Evolutionary conservation across 1,140 invertebrate species (phyloP).

Genomic region (Drosophila leontia): DNA sequence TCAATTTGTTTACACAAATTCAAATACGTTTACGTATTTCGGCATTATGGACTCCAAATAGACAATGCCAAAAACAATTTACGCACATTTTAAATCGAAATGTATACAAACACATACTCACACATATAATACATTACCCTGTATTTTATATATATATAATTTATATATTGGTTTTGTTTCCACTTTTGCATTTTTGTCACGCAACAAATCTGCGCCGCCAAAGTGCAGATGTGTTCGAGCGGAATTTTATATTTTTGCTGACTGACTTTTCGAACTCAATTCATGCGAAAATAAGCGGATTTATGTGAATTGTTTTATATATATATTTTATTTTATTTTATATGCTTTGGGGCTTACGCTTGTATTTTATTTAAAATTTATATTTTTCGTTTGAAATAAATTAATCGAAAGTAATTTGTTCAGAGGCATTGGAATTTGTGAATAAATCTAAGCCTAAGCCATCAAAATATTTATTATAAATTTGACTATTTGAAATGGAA

Average conservation of each 20-base stretch:
- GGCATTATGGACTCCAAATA: slow-evolving; percentile 26
- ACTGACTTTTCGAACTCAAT: slow-evolving; percentile 47
- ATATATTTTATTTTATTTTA: slow-evolving; percentile 22
- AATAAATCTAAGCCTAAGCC: slow-evolving; percentile 1
- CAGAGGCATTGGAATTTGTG: background rate
- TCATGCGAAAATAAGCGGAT: slow-evolving; percentile 61
- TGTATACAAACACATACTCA: slow-evolving; percentile 13
- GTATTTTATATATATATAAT: slow-evolving; percentile 30
- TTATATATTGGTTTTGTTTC: slow-evolving; percentile 31
- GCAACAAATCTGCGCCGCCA: slow-evolving; percentile 40
- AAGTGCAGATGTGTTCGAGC: slow-evolving; percentile 41
- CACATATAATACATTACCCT: background rate
- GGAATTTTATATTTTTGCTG: slow-evolving; percentile 51
- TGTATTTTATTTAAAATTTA: slow-evolving; percentile 39
- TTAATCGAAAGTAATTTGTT: slow-evolving; percentile 30
- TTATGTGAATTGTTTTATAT: slow-evolving; percentile 32
- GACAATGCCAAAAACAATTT: slow-evolving; percentile 32
- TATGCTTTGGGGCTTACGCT: slow-evolving; percentile 7
- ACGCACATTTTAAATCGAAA: slow-evolving; percentile 50
- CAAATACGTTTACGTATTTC: slow-evolving; percentile 24
- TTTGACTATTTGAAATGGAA: slow-evolving; percentile 15
- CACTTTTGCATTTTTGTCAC: slow-evolving; percentile 49
- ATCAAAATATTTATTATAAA: slow-evolving; percentile 17
- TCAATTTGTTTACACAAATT: slow-evolving; percentile 61
- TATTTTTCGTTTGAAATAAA: slow-evolving; percentile 2